Conservation (phyloP, 1,140 invertebrate genomes). For the Marisa cornuarietis region DNA sequence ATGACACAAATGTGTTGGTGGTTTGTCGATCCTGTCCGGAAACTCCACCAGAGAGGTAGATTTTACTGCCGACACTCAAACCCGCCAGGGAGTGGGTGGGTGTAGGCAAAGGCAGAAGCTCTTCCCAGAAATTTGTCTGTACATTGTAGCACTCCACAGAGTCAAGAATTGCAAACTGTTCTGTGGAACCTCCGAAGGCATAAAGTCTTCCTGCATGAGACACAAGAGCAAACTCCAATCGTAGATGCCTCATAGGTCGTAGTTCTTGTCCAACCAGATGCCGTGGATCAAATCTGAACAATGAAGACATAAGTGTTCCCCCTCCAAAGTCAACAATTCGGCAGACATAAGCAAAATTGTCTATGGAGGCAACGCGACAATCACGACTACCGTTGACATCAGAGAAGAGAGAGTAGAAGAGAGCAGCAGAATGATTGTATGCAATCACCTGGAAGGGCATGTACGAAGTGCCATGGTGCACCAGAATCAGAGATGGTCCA, state of each 20-base stretch:
- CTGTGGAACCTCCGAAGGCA: constrained; percentile 93
- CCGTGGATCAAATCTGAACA: constrained; percentile 63
- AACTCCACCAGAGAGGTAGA: constrained; percentile 63
- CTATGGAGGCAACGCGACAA: constrained; percentile 55
- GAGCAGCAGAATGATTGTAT: constrained; percentile 49
- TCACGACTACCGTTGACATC: constrained; percentile 62
- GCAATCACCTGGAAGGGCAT: constrained; percentile 63
- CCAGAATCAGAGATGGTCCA: constrained; percentile 51
- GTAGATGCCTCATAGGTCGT: constrained; percentile 54
- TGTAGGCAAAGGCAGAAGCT: constrained; percentile 77
- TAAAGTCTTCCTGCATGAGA: constrained; percentile 84
- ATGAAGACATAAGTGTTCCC: constrained; percentile 60
- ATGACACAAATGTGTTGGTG: constrained; percentile 56
- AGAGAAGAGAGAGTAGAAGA: constrained; percentile 58
- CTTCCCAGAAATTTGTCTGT: constrained; percentile 79
- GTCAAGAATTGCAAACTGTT: constrained; percentile 86
- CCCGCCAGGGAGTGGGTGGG: constrained; percentile 61
- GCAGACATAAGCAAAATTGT: constrained; percentile 63
- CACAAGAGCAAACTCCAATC: constrained; percentile 60
- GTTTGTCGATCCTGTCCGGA: constrained; percentile 55
- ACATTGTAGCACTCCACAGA: constrained; percentile 87
- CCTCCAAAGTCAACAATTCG: constrained; percentile 64
- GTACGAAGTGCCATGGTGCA: constrained; percentile 59
- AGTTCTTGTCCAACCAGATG: constrained; percentile 60
- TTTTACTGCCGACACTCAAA: constrained; percentile 42